Conservation (phyloP, 2,888 invertebrate species). For the Drosophila pegasa region DNA sequence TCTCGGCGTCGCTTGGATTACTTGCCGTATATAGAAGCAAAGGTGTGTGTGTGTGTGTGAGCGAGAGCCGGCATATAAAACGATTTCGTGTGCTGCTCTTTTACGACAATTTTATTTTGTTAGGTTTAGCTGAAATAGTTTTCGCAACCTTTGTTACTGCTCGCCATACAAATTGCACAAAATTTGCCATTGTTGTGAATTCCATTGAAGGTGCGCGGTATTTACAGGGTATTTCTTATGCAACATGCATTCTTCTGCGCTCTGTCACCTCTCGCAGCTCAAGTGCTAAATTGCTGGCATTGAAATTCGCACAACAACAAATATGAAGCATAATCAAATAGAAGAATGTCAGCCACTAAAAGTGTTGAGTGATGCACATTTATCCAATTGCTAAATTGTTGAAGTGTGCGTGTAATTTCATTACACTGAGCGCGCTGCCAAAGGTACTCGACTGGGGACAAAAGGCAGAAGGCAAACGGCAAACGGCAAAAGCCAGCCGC, state of each 20-base stretch:
- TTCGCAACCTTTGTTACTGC: conserved; percentile 36
- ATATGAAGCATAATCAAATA: conserved; percentile 63
- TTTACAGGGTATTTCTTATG: conserved; percentile 39
- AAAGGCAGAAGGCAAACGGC: conserved; percentile 19
- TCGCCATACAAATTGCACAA: conserved; percentile 50
- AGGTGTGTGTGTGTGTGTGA: conserved; percentile 13
- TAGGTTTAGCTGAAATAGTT: conserved; percentile 52
- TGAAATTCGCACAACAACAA: conserved; percentile 31
- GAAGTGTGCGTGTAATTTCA: conserved; percentile 75
- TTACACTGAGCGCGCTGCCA: conserved; percentile 47
- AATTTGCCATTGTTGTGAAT: conserved; percentile 58
- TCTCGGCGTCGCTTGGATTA: conserved; percentile 64
- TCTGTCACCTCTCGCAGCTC: conserved; percentile 20
- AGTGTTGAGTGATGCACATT: conserved; percentile 50
- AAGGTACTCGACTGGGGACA: conserved; percentile 45
- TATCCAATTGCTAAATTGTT: conserved; percentile 71
- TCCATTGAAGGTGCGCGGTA: conserved; percentile 25
- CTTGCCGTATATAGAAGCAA: conserved; percentile 35
- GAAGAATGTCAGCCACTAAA: conserved; percentile 35
- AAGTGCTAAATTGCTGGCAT: conserved; percentile 75
- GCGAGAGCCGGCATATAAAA: conserved; percentile 55
- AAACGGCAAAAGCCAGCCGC: conserved; percentile 31
- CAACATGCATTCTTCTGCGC: conserved; percentile 24
- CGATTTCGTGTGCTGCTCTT: conserved; percentile 28
- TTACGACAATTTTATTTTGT: conserved; percentile 43